Evolutionary conservation across 1,140 invertebrate species (phyloP), one percentile per base, ranked within the genome.

Genomic region (Choristoneura fumiferana): DNA sequence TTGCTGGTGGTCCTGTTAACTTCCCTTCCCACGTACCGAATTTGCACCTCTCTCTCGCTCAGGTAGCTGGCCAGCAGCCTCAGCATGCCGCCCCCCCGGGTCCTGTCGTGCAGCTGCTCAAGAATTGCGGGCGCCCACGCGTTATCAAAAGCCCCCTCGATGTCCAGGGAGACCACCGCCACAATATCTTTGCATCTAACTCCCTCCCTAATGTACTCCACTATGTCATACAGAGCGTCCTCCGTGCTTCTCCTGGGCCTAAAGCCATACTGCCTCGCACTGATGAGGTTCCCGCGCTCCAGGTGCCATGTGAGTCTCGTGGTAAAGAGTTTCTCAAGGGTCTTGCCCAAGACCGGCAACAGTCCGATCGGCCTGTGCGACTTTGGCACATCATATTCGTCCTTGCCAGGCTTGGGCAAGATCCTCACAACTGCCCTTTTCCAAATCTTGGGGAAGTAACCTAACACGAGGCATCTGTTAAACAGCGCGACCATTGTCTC

Each of bases 71-170:
- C 1, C 4, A 60, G 5, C 1, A 60, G 12, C 4, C n/a, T 3
- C 1, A 45, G 3, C 1, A 14, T 14, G 8, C 29, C 15, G 4
- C 1, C 1, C 4, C 18, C 18, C 39, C 62, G 65, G 0, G 34
- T 14, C 54, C 58, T 65, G 4, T 18, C 9, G n/a, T 33, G 54
- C n/a, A 72, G 22, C 15, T 54, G 8, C 0, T 38, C 8, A 6
- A 67, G 13, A 1, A 72, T 29, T 12, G 17, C 15, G 0, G 59
- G 58, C 72, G 72, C 79, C 66, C 72, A 67, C 0, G 72, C 54
- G 36, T 69, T 69, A 49, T 81, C 76, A 37, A 81, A 83, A 0
- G 78, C 78, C 0, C 69, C 76, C 5, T 61, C 38, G 6, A 83
- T 78, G 45, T 81, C 80, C 0, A 81, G 39, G 0, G 58, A 67